Evolutionary conservation across 2,888 invertebrate genomes (phyloP), one percentile per base, ranked within the genome.

Genomic region (Atherix ibis): DNA sequence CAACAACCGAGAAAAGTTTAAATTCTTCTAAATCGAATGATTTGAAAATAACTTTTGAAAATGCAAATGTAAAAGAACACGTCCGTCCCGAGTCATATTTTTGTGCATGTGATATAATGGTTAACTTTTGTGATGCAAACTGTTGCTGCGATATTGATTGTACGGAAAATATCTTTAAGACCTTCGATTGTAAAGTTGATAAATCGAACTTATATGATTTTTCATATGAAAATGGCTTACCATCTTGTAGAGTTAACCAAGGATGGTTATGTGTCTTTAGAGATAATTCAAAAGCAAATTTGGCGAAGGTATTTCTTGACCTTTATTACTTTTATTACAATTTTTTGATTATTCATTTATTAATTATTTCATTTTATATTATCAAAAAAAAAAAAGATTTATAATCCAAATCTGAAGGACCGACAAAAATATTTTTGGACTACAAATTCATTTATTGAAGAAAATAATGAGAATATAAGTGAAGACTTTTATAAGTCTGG

Each of bases 121-220:
- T 48, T 2, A 54, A 62, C 27, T 52, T 56, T 6, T 85, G 85
- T 52, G 79, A 85, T 50, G 64, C 80, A 10, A 80, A 81, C 52
- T 84, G 84, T 49, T 84, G 84, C 49, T 85, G 85, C 51, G 84
- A 85, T 52, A 49, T 48, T 10, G 79, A 82, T 46, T 85, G 84
- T 46, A 55, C 45, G 0, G 3, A 35, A 0, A 48, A 48, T 5
- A 48, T 49, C 18, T 32, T 52, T 1, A 44, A 45, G 12, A 50
- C 50, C 0, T 58, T 60, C 26, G 41, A 46, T 32, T 60, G 61
- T 27, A 12, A 43, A n/a, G 34, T 18, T 16, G 24, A 31, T 5
- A 28, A 40, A 0, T 44, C 43, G 8, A 35, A 28, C 3, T 36
- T 52, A 3, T 44, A 51, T 18, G 49, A 55, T 34, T 51, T 52